Base-by-base conservation (phyloP, 1,140 invertebrate genomes). In the Lucilia cuprina region DNA sequence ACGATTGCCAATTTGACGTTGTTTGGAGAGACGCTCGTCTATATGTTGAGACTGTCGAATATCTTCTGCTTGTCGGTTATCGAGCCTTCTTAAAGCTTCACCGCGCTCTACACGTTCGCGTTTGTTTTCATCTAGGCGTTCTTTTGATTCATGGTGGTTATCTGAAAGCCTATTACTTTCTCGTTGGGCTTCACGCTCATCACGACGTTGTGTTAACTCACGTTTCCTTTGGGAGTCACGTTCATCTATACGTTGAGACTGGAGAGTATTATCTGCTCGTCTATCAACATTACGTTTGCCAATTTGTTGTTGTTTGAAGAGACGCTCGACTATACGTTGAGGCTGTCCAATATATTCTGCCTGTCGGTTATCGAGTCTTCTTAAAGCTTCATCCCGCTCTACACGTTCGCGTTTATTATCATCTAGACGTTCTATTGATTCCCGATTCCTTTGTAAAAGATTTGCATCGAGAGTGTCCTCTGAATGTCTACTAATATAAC, bases 41-140 rank as follows among this genome's bases (percentile, higher is more conserved):
- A 49, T 50, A 83, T 1, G 2, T 50, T 83, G 55, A 1, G 49
- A 30, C 14, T 35, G 35, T 0, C 13, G 34, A 35, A 10, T 55
- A 55, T 60, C 35, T 17, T 17, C 80, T 9, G 83, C 55, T n/a
- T 85, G 83, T 35, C 83, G 14, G 35, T 19, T 25, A 30, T 83
- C 78, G 13, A 17, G 3, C 7, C 25, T 5, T n/a, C 50, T 55
- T 55, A 12, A 13, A 7, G 4, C 0, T 14, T 55, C 50, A 17
- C 4, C 14, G 3, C 12, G 30, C 13, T 35, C 41, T 41, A 41
- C 41, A 3, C 1, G 41, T 41, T 2, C 41, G 10, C 41, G 41
- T 8, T 41, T 41, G 7, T 41, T 41, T 3, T 41, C 41, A 41
- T 41, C 41, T 8, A 7, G 74, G 5, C 34, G 41, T 8, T 41